Conservation (phyloP, 2,888 invertebrate genomes). For the Pyrocoelia pectoralis region DNA sequence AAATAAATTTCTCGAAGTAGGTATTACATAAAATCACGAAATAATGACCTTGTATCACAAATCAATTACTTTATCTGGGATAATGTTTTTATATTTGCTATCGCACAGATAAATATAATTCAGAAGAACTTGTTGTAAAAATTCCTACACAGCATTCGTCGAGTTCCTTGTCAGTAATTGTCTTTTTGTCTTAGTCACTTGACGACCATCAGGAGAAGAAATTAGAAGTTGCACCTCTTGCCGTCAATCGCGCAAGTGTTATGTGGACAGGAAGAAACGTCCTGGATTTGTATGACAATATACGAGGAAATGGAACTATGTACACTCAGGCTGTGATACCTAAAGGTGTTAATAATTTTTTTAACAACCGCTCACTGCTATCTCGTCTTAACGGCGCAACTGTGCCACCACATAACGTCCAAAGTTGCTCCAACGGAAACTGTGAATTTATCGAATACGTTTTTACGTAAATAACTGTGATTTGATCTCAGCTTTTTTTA, state of each 20-base stretch:
- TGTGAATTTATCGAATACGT: slow-evolving; percentile 36
- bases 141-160: no score
- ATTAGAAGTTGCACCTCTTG: not conserved
- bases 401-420: slow-evolving; percentile 36
- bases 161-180: no score
- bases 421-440: slow-evolving; percentile 19
- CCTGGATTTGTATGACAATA: slow-evolving; percentile 66
- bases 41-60: not conserved
- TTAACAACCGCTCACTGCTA: slow-evolving; percentile 69
- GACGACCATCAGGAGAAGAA: not conserved
- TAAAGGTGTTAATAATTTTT: slow-evolving; percentile 64
- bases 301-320: slow-evolving; percentile 59
- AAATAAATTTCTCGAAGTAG: not conserved
- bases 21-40: not conserved
- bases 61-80: not conserved
- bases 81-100: no score
- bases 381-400: slow-evolving; percentile 41
- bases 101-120: no score
- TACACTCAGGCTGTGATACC: slow-evolving; percentile 65
- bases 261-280: slow-evolving; percentile 62
- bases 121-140: no score
- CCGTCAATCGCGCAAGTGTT: not conserved
- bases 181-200: not conserved
- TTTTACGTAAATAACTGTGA: slow-evolving; percentile 6
- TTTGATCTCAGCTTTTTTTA: not conserved